phyloP scores from a whole-genome alignment of 2,113 vertebrate genomes.

The Tiliqua scincoides region DNA sequence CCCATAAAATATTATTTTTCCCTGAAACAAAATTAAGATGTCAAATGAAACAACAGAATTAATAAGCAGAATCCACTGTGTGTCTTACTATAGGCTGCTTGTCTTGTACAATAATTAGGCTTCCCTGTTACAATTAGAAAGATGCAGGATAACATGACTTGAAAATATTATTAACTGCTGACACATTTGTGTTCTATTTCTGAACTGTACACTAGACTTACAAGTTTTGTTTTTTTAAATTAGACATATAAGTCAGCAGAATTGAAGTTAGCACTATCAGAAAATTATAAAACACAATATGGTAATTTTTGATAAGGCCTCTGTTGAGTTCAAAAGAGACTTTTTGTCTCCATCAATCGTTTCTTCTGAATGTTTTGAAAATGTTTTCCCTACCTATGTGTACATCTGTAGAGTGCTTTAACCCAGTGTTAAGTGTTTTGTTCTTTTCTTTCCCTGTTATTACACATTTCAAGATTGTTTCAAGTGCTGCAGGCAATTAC shows the following conservation, averaged over 20 bases:
- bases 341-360: not conserved
- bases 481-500: not conserved
- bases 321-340: not conserved
- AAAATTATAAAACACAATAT: not conserved
- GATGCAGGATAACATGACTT: not conserved
- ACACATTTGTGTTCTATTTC: not conserved
- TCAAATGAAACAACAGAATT: not conserved
- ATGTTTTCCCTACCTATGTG: not conserved
- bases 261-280: not conserved
- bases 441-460: not conserved
- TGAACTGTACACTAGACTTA: not conserved
- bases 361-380: constrained; percentile 18
- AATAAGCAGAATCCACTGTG: not conserved
- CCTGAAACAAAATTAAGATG: constrained; percentile 10
- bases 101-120: not conserved
- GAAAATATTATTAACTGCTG: not conserved
- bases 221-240: constrained; percentile 4
- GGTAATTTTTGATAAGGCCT: not conserved
- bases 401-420: not conserved
- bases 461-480: constrained; percentile 13
- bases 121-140: not conserved
- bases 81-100: not conserved
- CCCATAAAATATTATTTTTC: not conserved
- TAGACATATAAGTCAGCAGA: not conserved
- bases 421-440: not conserved